Evolutionary conservation across 2,113 vertebrate genomes (phyloP).

Genomic region (Myiopsitta monachus): DNA sequence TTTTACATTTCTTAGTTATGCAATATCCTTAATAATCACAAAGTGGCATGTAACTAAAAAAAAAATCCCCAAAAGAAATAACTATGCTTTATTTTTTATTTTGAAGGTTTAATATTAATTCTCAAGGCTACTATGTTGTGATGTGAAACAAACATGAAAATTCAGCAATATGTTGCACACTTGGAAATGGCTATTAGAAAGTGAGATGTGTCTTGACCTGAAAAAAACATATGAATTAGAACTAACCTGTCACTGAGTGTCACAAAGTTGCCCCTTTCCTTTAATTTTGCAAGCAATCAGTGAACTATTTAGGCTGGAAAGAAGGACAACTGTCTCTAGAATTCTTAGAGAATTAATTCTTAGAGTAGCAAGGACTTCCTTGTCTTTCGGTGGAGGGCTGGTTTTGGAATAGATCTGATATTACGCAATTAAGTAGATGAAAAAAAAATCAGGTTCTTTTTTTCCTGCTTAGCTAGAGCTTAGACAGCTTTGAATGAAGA

Average conservation of each 20-base stretch:
- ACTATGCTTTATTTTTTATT: background rate
- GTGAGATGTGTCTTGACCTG: rapidly evolving
- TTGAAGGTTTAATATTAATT: background rate
- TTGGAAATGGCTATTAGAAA: background rate
- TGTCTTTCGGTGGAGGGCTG: background rate
- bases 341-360: background rate
- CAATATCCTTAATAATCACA: background rate
- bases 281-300: background rate
- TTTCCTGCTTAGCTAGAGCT: background rate
- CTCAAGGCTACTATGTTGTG: background rate
- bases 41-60: background rate
- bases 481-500: background rate
- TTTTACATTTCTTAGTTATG: background rate
- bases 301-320: background rate
- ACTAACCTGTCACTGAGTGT: background rate
- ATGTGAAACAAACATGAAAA: background rate
- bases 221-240: background rate
- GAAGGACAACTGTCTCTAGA: background rate
- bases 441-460: background rate
- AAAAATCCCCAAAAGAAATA: background rate
- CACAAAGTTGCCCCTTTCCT: background rate
- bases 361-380: background rate
- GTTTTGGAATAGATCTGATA: background rate
- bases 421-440: background rate
- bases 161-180: background rate